Base-by-base conservation (phyloP, 2,797 vertebrate species). In the Catostomus latipinnis region DNA sequence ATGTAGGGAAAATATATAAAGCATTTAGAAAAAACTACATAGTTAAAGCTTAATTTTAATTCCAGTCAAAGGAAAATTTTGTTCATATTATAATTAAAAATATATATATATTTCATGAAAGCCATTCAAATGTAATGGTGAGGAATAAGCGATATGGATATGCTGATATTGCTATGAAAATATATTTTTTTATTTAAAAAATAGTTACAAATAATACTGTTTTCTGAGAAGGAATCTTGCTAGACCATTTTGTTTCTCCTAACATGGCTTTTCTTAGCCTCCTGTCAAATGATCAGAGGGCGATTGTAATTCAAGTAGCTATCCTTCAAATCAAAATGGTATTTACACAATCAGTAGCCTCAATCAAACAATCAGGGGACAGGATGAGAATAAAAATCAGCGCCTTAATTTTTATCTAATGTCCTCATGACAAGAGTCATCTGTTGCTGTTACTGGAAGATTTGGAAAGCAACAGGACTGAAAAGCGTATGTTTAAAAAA, bases 401-500 rank as follows among this genome's bases (percentile, higher is more conserved):
- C 72, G 53, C 86, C 82, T 84, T 34, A 34, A 34, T 88, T 85
- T 78, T 79, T 43, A 82, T 83, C 89, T 87, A 83, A 85, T 90
- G 88, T 90, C 78, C 82, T 71, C 81, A 83, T 52, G n/a, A 86
- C 87, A 74, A 52, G 3, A 70, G 81, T 86, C 92, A 90, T 92
- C 89, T 93, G 91, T 84, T 61, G 14, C 34, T 34, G 34, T 34
- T 72, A 18, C 69, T 84, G 2, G 9, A n/a, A 83, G 86, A 88
- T 88, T 71, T 80, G 84, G 68, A 74, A 46, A 87, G 83, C 86
- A 78, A 86, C 83, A 52, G 78, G 85, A 87, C 84, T 78, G 83
- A 87, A 88, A 88, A 81, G 79, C 85, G 88, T 88, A 87, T 81
- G 79, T 91, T 92, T 92, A 89, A 93, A 93, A 92, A 92, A 87